phyloP scores from a whole-genome alignment of 2,797 vertebrate species.

The Oceanodroma leucorhoa region DNA sequence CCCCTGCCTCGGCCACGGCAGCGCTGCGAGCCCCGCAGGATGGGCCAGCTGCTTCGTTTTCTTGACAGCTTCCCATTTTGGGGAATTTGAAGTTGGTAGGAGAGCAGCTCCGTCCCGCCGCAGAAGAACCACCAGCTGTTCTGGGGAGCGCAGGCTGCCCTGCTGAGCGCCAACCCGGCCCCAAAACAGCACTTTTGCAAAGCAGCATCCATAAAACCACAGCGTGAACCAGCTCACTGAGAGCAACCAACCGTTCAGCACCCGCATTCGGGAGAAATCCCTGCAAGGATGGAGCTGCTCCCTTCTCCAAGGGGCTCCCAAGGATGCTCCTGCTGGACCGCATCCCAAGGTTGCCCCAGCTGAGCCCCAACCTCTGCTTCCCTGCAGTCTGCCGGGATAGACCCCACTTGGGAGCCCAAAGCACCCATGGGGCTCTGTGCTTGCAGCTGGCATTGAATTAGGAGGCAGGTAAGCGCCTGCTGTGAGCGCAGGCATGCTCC shows the following conservation, averaged over 20 bases:
- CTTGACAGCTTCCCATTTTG: background rate
- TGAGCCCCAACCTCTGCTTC: background rate
- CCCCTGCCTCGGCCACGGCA: accelerated
- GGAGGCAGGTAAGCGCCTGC: background rate
- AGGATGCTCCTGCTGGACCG: background rate
- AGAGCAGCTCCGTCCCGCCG: background rate
- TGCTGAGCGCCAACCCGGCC: accelerated
- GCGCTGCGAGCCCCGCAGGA: accelerated
- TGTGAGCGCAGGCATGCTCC: accelerated
- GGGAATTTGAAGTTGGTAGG: background rate
- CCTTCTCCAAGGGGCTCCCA: background rate
- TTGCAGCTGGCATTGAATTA: background rate
- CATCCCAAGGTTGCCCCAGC: background rate
- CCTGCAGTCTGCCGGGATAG: background rate
- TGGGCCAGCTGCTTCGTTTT: background rate
- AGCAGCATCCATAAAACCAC: background rate
- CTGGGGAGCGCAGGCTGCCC: background rate
- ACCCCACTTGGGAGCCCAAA: background rate
- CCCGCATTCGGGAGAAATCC: background rate
- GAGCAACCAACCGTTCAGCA: accelerated
- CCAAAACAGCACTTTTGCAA: background rate
- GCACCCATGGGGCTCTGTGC: background rate
- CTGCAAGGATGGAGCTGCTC: background rate
- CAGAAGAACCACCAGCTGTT: background rate
- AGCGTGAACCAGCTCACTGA: background rate